Evolutionary conservation across 2,113 vertebrate genomes (phyloP), one percentile per base, ranked within the genome.

Genomic region (Mastomys natalensis): DNA sequence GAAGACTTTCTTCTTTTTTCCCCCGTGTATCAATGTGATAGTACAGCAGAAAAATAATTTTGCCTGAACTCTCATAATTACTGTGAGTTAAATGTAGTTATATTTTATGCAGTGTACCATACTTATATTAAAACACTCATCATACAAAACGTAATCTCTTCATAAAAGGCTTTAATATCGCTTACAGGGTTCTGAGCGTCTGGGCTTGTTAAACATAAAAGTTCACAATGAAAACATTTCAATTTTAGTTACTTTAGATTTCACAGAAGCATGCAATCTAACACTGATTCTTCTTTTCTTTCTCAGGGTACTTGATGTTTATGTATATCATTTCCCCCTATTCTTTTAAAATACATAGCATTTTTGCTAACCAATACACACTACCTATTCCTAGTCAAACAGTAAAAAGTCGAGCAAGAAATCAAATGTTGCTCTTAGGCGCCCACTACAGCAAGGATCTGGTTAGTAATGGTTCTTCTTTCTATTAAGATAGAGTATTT

Each of bases 21-120:
- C 22, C 22, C 94, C 10, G 5, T 98, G 48, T 91, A 96, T 98
- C 93, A 93, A 48, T 89, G 94, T 96, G 96, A 97, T 94, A 94
- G 74, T 81, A 94, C 76, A 92, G 95, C 24, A 97, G 96, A 97
- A 98, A 98, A 31, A 97, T 94, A 96, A 97, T 98, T 98, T 98
- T 94, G 96, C 94, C 91, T 97, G 97, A 98, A 98, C 98, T 97
- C 97, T 98, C 76, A 37, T 97, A 98, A 98, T 98, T 98, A 98
- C 98, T 96, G 97, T 85, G 88, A 97, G 95, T 97, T 96, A 98
- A 97, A 86, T 91, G 87, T 89, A 97, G 87, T 97, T 98, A 89
- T 58, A 22, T 93, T 98, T 98, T 97, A 96, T 11, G 76, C 89
- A 97, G 95, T 90, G 95, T 97, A 85, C 90, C 77, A 84, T 97